These are phyloP conservation scores for Loris lydekkerianus DNA, from an alignment of 2,797 vertebrate species.

Conservation along the genomic window DNA sequence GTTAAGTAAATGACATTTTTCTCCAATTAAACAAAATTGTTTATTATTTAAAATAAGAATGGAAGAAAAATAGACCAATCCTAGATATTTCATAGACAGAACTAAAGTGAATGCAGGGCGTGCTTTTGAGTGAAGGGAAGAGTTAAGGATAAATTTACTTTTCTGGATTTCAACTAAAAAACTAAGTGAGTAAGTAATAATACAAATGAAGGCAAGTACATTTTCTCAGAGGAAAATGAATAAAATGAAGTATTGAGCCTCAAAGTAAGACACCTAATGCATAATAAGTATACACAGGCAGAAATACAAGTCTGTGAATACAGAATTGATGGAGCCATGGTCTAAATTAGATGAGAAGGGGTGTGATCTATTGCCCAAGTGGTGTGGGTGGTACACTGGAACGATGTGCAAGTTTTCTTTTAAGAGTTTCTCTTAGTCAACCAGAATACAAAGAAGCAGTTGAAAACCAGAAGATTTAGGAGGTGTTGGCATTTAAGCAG, in stretches of 20 bases:
- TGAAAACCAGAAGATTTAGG: background rate
- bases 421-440: background rate
- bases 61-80: background rate
- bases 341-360: background rate
- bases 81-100: background rate
- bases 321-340: background rate
- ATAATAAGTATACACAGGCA: background rate
- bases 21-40: background rate
- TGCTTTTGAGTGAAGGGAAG: background rate
- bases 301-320: background rate
- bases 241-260: background rate
- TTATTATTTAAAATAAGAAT: background rate
- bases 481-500: background rate
- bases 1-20: no score
- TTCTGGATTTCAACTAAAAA: background rate
- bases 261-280: background rate
- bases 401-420: background rate
- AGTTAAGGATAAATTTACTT: background rate
- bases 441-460: background rate
- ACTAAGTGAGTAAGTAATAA: background rate
- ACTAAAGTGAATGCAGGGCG: background rate
- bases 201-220: background rate
- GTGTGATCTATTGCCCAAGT: background rate
- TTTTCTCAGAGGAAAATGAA: background rate
- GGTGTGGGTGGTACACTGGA: background rate